These are phyloP conservation scores for Hylaeus volcanicus DNA, from an alignment of 1,140 invertebrate genomes.

Conservation along the genomic window DNA sequence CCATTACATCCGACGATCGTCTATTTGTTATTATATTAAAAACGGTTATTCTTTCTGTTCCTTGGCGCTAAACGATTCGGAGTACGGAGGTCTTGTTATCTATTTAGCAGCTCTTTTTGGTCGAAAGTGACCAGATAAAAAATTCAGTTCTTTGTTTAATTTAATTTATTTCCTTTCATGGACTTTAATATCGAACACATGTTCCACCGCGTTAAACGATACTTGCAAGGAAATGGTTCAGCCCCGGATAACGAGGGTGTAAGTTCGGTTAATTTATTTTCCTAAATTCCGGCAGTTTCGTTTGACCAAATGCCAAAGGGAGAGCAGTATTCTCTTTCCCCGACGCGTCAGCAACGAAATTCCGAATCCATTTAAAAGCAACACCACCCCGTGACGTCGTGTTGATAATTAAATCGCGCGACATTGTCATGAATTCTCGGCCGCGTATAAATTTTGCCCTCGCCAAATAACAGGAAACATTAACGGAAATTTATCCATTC, in stretches of 20 bases:
- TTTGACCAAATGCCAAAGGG: not conserved
- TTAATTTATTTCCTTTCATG: too few relatives aligned
- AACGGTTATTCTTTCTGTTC: not conserved
- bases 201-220: too few relatives aligned
- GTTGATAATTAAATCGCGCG: constrained; percentile 16
- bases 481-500: constrained; percentile 46
- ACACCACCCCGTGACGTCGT: not conserved
- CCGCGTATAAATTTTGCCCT: constrained; percentile 24
- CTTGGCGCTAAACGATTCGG: not conserved
- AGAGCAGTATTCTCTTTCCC: not conserved
- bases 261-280: too few relatives aligned
- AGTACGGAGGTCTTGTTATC: too few relatives aligned
- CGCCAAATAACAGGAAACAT: constrained; percentile 41
- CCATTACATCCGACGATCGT: constrained; percentile 19
- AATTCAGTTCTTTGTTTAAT: too few relatives aligned
- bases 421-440: constrained; percentile 31
- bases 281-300: too few relatives aligned
- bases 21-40: constrained; percentile 34
- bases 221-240: too few relatives aligned
- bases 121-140: too few relatives aligned
- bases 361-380: not conserved
- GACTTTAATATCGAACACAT: too few relatives aligned
- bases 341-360: not conserved
- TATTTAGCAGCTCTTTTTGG: too few relatives aligned
- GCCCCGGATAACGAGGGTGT: too few relatives aligned